phyloP scores from a whole-genome alignment of 2,888 invertebrate genomes.

The Caenorhabditis imperialis region DNA sequence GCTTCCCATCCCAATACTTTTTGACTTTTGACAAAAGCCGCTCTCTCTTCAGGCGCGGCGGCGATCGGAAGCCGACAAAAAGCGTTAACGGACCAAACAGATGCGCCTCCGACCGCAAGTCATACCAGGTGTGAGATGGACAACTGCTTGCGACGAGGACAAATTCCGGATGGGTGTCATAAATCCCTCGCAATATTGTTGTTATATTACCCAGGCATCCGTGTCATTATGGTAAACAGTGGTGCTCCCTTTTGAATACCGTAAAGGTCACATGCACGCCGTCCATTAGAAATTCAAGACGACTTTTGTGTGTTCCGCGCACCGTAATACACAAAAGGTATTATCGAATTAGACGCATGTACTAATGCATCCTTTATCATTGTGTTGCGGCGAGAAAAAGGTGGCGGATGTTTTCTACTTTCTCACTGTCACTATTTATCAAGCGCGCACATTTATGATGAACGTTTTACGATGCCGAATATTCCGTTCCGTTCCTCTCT shows the following conservation, averaged over 20 bases:
- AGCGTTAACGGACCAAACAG: constrained; percentile 8
- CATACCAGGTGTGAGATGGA: constrained; percentile 23
- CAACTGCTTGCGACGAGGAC: constrained; percentile 10
- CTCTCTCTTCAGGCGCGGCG: constrained; percentile 11
- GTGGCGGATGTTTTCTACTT: background rate
- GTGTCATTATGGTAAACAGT: constrained; percentile 38
- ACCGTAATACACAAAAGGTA: constrained; percentile 35
- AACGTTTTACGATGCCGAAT: constrained; percentile 31
- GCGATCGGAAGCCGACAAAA: background rate
- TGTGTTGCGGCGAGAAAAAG: background rate
- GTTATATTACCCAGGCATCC: constrained; percentile 7
- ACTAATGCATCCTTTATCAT: constrained; percentile 24
- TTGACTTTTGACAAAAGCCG: too few relatives aligned
- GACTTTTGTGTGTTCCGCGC: background rate
- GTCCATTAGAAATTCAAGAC: constrained; percentile 27
- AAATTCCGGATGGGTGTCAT: constrained; percentile 6
- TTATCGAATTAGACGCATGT: constrained; percentile 35
- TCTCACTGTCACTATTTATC: constrained; percentile 39
- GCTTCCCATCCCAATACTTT: constrained; percentile 8
- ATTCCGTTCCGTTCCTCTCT: background rate
- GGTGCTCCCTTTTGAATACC: constrained; percentile 25
- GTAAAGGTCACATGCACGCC: background rate
- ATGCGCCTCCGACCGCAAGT: constrained; percentile 9
- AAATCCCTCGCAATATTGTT: too few relatives aligned
- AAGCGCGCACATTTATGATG: constrained; percentile 31